Percentiles rank a stretch among this genome's conserved stretches.
Conservation (phyloP, 2,888 invertebrate genomes). For the Nomada flava region DNA sequence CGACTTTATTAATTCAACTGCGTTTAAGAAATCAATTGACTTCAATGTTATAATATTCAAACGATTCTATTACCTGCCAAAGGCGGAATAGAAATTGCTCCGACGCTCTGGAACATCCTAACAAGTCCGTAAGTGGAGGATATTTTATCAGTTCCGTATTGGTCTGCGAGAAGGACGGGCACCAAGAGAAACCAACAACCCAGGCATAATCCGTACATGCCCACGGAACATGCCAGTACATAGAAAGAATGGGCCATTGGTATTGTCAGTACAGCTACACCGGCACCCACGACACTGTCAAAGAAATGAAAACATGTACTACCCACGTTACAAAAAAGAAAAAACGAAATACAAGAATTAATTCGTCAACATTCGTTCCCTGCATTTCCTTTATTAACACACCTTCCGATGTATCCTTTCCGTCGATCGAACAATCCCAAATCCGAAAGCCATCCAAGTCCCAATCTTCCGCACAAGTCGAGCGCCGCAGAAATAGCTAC, state of each 20-base stretch:
- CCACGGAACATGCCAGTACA: conserved; percentile 88
- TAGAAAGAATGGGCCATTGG: conserved; percentile 89
- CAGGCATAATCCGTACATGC: conserved; percentile 89
- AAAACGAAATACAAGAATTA: background rate
- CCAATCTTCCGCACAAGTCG: conserved; percentile 89
- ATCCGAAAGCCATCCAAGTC: conserved; percentile 91
- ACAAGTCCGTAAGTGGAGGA: conserved; percentile 91
- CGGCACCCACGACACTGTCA: conserved; percentile 89
- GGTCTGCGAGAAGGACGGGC: conserved; percentile 90
- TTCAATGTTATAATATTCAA: conserved; percentile 32
- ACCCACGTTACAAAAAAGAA: background rate
- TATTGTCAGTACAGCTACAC: conserved; percentile 88
- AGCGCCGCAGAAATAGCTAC: conserved; percentile 91
- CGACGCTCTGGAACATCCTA: conserved; percentile 91
- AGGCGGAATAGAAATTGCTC: conserved; percentile 90
- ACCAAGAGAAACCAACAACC: conserved; percentile 92
- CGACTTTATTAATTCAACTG: conserved; percentile 8
- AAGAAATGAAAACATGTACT: conserved; percentile 13
- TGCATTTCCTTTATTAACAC: conserved; percentile 50
- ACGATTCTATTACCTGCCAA: conserved; percentile 86
- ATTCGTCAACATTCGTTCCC: too few species aligned
- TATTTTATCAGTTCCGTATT: conserved; percentile 90
- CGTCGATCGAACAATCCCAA: conserved; percentile 89
- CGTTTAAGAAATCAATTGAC: conserved; percentile 21
- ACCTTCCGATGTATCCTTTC: conserved; percentile 90